Conservation (phyloP, 64 coral and sea anemone genomes). For the Platygyra sinensis region DNA sequence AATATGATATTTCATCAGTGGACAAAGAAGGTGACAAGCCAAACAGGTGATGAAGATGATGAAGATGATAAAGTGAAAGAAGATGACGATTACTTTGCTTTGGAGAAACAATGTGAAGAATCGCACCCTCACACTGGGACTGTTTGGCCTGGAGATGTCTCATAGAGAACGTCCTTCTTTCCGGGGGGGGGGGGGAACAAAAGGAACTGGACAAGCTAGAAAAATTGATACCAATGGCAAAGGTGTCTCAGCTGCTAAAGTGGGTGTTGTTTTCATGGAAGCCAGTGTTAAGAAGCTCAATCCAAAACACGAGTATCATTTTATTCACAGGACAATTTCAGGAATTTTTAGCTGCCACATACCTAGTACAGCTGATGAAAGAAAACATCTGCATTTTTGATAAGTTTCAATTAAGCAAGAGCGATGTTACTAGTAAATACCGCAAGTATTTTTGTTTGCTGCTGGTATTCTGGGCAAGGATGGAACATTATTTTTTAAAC, state of each 20-base stretch:
- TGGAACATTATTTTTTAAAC: not conserved
- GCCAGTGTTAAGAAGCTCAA: not conserved
- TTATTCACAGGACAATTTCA: slow-evolving; percentile 27
- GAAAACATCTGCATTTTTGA: not conserved
- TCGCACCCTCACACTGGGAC: not conserved
- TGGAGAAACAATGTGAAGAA: slow-evolving; percentile 33
- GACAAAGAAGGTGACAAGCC: not conserved
- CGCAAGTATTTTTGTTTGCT: slow-evolving; percentile 5
- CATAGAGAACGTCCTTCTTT: not conserved
- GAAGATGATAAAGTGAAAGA: no score
- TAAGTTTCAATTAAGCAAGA: not conserved
- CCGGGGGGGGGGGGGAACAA: no score
- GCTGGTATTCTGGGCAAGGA: slow-evolving; percentile 2
- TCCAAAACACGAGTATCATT: slow-evolving; percentile 10
- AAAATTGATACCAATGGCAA: not conserved
- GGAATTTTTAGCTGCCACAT: slow-evolving; percentile 2
- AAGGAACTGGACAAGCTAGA: not conserved
- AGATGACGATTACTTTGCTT: not conserved
- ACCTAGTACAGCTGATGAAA: not conserved
- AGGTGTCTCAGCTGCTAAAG: not conserved
- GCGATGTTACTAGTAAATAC: not conserved
- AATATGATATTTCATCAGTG: not conserved
- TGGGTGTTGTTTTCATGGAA: slow-evolving; percentile 32
- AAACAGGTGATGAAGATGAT: no score
- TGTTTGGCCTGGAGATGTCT: slow-evolving; percentile 28